Evolutionary conservation across 1,140 invertebrate species (phyloP), one percentile per base, ranked within the genome.

Genomic region (Cyphomyrmex costatus): DNA sequence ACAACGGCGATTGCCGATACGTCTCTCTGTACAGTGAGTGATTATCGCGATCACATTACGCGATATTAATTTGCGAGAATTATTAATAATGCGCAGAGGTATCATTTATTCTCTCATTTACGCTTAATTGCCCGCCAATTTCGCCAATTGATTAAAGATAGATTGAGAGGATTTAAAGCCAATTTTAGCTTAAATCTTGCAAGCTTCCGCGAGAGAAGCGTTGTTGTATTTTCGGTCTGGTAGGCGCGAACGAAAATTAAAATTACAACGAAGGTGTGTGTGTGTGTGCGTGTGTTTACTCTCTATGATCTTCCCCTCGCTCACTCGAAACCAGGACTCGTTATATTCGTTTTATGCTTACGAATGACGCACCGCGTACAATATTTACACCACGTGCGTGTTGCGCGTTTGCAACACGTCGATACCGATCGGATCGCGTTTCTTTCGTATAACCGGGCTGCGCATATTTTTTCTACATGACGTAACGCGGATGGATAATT

Each of bases 91-190:
- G 42, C n/a, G 27, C 46, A 71, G n/a, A n/a, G 33, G 12, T 36
- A 73, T 73, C n/a, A 49, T 74, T 74, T 83, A 56, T 74, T 83
- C 58, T 83, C 79, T 74, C 79, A 83, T 83, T 83, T 60, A 60
- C 70, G 24, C 21, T 74, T 33, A 60, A 73, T 49, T 74, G 68
- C 10, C n/a, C 56, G 19, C 14, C 46, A 60, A 74, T 74, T 46
- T 74, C 53, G 8, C 24, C 53, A 21, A 71, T 58, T 71, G 66
- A 53, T 19, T 14, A 30, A 61, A 68, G 73, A 83, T 73, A 74
- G 53, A 49, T 83, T 24, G 53, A 21, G n/a, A 4, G 12, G 33
- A 60, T 82, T 82, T 71, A 30, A 58, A 71, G 66, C 79, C 21
- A 24, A 74, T 83, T 61, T 58, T 27, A 30, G 74, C 36, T 73